phyloP scores from a whole-genome alignment of 2,888 invertebrate genomes.

The Clepsis dumicolana region DNA sequence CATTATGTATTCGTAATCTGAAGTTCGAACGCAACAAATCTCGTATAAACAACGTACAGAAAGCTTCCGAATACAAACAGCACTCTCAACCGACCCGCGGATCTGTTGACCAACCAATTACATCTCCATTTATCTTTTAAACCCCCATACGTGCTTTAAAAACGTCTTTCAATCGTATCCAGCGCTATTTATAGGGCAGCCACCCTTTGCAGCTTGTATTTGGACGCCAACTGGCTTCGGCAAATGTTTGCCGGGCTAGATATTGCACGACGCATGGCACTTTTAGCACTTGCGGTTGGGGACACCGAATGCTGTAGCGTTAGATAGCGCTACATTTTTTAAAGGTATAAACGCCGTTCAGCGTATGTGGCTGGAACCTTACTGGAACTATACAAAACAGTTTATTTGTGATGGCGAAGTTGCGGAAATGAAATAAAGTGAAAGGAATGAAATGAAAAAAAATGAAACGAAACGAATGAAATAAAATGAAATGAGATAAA shows the following conservation, averaged over 20 bases:
- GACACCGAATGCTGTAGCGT: background rate
- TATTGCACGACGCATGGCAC: constrained; percentile 21
- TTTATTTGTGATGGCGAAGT: no score
- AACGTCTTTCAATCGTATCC: constrained; percentile 21
- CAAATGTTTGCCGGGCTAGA: constrained; percentile 18
- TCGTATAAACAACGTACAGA: background rate
- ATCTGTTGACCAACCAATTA: constrained; percentile 26
- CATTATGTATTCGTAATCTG: background rate
- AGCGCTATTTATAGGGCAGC: constrained; percentile 17
- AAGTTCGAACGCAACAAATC: background rate
- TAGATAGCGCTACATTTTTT: background rate
- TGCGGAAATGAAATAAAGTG: no score
- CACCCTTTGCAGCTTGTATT: constrained; percentile 18
- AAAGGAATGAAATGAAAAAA: no score
- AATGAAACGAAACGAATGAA: no score
- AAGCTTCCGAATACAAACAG: constrained; percentile 9
- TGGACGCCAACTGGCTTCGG: constrained; percentile 24
- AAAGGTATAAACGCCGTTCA: background rate
- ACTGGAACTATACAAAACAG: no score
- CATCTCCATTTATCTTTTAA: constrained; percentile 29
- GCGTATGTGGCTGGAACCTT: no score
- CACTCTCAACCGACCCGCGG: constrained; percentile 16
- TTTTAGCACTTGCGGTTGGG: constrained; percentile 6
- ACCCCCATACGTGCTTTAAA: constrained; percentile 22
- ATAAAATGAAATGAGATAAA: no score